phyloP scores from a whole-genome alignment of 2,888 invertebrate species.

The Actias luna region DNA sequence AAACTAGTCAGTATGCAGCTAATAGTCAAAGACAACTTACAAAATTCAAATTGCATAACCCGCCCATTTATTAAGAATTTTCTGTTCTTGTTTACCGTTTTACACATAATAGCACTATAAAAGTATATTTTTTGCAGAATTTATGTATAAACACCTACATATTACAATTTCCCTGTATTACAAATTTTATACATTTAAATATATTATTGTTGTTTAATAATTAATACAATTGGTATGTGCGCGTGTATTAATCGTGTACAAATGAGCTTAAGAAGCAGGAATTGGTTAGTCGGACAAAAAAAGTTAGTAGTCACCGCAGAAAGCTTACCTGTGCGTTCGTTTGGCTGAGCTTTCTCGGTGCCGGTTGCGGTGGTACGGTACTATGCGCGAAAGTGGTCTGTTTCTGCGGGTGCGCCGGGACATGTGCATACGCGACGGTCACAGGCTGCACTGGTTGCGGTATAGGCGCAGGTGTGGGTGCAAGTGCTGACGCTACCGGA shows the following conservation, averaged over 20 bases:
- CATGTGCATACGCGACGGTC: slow-evolving; percentile 12
- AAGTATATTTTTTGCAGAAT: neutral
- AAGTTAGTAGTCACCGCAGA: slow-evolving; percentile 11
- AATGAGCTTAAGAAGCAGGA: neutral
- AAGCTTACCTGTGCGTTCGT: slow-evolving; percentile 70
- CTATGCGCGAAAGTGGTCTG: slow-evolving; percentile 40
- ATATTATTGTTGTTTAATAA: too few relatives aligned
- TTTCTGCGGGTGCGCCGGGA: slow-evolving; percentile 31
- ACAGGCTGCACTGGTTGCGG: slow-evolving; percentile 31
- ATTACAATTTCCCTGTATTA: neutral
- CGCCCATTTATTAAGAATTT: neutral
- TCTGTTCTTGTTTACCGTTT: neutral
- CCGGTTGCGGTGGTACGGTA: slow-evolving; percentile 66
- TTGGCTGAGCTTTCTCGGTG: slow-evolving; percentile 73
- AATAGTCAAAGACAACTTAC: neutral
- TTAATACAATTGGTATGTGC: neutral
- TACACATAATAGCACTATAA: neutral
- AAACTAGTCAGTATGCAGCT: neutral
- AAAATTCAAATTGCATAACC: neutral
- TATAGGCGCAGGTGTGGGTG: slow-evolving; percentile 23
- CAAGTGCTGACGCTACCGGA: slow-evolving; percentile 19
- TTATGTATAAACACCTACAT: neutral
- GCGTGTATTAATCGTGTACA: neutral
- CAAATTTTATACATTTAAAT: too few relatives aligned
- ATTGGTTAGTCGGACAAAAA: neutral